Percentiles rank a stretch among this genome's conserved stretches.
phyloP scores from a whole-genome alignment of 2,113 vertebrate genomes.

The Petroica traversi region DNA sequence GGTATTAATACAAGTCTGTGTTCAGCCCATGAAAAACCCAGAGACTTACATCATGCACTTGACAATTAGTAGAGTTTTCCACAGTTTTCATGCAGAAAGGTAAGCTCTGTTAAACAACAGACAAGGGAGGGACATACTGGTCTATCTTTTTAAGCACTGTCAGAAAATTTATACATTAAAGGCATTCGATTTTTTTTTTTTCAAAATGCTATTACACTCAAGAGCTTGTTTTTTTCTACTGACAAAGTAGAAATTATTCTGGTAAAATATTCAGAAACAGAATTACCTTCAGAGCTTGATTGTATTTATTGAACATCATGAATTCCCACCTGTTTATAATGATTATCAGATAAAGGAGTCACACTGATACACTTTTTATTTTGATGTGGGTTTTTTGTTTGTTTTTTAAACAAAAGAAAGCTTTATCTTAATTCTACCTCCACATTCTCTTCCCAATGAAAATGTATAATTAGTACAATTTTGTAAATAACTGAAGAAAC shows the following conservation, averaged over 20 bases:
- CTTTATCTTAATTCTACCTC: not conserved
- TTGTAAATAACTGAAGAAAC: not conserved
- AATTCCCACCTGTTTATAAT: not conserved
- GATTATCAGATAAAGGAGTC: not conserved
- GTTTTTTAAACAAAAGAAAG: not conserved
- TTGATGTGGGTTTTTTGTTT: too few species aligned
- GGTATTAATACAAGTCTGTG: not conserved
- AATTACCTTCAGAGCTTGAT: fast-evolving
- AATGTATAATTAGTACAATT: not conserved
- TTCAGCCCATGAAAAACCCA: not conserved
- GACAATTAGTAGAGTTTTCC: not conserved
- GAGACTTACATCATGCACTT: not conserved
- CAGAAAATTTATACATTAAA: not conserved
- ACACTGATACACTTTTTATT: not conserved
- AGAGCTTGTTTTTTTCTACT: not conserved
- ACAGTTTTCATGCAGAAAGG: not conserved
- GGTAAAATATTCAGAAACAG: not conserved
- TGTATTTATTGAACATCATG: not conserved
- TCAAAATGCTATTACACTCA: not conserved
- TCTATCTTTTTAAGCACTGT: not conserved
- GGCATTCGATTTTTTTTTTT: not conserved
- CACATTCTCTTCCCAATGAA: not conserved
- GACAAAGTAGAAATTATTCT: not conserved
- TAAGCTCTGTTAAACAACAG: not conserved
- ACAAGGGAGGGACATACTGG: not conserved